These are phyloP conservation scores for Ophonus ardosiacus DNA, from an alignment of 2,888 invertebrate species.

Conservation along the genomic window DNA sequence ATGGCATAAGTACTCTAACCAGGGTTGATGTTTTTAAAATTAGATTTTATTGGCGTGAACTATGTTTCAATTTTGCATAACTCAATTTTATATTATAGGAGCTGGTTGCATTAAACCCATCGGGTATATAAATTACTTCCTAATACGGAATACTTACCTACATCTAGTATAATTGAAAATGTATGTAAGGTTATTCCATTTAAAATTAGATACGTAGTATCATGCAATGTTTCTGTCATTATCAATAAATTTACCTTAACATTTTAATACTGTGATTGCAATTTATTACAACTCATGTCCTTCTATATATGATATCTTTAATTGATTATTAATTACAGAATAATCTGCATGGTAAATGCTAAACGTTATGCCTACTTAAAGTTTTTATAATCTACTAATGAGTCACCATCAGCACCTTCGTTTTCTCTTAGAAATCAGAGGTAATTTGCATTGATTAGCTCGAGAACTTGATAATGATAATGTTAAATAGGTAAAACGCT, in stretches of 20 bases:
- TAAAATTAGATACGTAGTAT: background rate
- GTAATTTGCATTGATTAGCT: conserved; percentile 35
- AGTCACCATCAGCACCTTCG: background rate
- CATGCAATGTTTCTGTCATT: background rate
- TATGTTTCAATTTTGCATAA: no score
- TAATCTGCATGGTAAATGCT: background rate
- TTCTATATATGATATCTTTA: background rate
- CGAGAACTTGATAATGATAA: conserved; percentile 35
- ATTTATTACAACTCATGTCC: background rate
- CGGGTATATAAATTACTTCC: no score
- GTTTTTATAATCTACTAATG: conserved; percentile 19
- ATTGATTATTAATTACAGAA: background rate
- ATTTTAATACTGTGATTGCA: background rate
- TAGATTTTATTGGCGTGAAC: no score
- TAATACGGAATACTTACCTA: no score
- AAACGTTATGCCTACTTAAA: background rate
- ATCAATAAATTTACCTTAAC: background rate
- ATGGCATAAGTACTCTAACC: no score
- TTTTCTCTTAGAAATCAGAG: conserved; percentile 16
- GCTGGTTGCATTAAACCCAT: no score
- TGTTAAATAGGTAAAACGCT: conserved; percentile 29
- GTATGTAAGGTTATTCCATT: background rate
- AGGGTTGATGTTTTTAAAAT: no score
- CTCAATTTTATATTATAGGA: no score
- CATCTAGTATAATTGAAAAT: background rate